These are phyloP conservation scores for Orthosia cruda DNA, from an alignment of 2,888 invertebrate species.

Conservation along the genomic window DNA sequence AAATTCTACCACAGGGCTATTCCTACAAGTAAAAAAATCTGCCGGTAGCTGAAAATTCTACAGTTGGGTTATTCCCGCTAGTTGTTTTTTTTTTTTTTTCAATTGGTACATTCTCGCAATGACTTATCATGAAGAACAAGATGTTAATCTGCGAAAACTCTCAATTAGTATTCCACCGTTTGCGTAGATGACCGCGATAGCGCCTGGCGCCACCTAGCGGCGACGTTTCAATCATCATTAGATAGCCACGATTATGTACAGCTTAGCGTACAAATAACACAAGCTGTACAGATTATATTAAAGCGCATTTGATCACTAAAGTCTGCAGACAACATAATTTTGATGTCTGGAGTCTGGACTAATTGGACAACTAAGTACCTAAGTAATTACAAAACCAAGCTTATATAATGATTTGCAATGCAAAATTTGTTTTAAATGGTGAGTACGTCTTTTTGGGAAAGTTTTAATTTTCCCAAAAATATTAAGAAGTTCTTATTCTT, in stretches of 20 bases:
- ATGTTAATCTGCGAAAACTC: slow-evolving; percentile 67
- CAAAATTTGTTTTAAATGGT: too few relatives aligned
- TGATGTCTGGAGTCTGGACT: too few relatives aligned
- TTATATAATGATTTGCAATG: too few relatives aligned
- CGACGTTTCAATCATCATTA: slow-evolving; percentile 80
- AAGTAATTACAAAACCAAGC: too few relatives aligned
- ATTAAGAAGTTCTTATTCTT: too few relatives aligned
- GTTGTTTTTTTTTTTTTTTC: neutral
- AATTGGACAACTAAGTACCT: neutral
- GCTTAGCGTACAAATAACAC: slow-evolving; percentile 35
- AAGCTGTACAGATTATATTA: slow-evolving; percentile 1
- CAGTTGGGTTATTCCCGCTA: neutral
- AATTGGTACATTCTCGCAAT: slow-evolving; percentile 3
- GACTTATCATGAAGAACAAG: slow-evolving; percentile 32
- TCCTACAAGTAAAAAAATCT: neutral
- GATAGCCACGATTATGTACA: slow-evolving; percentile 74
- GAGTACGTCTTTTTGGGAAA: too few relatives aligned
- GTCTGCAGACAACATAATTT: too few relatives aligned
- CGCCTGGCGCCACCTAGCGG: slow-evolving; percentile 78
- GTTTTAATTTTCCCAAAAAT: too few relatives aligned
- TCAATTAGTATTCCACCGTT: slow-evolving; percentile 82
- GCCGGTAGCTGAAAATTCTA: neutral
- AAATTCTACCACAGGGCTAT: neutral
- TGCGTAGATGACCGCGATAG: slow-evolving; percentile 79
- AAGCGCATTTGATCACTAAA: neutral